Conservation (phyloP, 2,797 vertebrate genomes). For the Eulemur coronatus region DNA sequence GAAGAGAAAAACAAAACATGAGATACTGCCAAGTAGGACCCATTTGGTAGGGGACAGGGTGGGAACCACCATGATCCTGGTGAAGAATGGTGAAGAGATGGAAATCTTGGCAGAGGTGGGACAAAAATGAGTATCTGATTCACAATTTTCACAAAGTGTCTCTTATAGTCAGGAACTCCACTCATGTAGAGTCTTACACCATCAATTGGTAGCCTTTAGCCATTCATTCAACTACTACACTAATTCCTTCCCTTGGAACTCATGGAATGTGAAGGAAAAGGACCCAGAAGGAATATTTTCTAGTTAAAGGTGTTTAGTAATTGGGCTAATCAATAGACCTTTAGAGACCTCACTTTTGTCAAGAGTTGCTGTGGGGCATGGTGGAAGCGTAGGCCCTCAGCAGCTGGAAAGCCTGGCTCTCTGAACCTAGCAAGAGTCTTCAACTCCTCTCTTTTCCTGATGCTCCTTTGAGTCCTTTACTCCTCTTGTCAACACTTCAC, state of each 20-base stretch:
- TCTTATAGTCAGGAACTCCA: not conserved
- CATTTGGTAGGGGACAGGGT: not conserved
- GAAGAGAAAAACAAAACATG: not conserved
- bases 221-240: not conserved
- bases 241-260: not conserved
- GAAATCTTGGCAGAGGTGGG: not conserved
- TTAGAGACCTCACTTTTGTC: not conserved
- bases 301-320: not conserved
- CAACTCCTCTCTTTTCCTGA: not conserved
- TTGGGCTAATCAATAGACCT: not conserved
- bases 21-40: not conserved
- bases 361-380: not conserved
- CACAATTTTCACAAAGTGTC: not conserved
- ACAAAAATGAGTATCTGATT: not conserved
- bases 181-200: not conserved
- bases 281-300: not conserved
- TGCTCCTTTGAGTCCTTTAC: not conserved
- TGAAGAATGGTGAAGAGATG: not conserved
- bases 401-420: not conserved
- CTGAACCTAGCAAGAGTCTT: not conserved
- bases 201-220: not conserved
- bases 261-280: not conserved
- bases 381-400: not conserved
- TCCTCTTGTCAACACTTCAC: not conserved
- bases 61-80: not conserved